These are phyloP conservation scores for Hirudinaria manillensis DNA, from an alignment of 2,888 invertebrate species.

Conservation along the genomic window DNA sequence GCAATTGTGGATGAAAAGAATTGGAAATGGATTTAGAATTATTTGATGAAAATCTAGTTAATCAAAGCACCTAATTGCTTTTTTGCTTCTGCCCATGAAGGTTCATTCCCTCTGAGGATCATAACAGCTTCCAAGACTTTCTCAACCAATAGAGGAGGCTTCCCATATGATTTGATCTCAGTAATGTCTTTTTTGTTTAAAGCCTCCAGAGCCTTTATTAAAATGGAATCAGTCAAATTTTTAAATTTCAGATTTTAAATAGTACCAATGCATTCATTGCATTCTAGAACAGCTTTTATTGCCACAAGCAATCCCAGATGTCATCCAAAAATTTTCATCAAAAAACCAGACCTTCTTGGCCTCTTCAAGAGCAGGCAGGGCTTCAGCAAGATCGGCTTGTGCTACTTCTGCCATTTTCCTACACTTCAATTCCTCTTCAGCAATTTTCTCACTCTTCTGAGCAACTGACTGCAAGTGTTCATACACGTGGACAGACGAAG, in stretches of 20 bases:
- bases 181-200: slow-evolving; percentile 79
- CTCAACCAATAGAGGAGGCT: slow-evolving; percentile 79
- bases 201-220: slow-evolving; percentile 64
- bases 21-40: background rate
- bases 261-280: background rate
- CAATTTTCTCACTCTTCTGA: slow-evolving; percentile 68
- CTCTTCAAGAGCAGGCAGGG: slow-evolving; percentile 79
- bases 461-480: slow-evolving; percentile 57
- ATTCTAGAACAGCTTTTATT: background rate
- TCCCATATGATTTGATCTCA: slow-evolving; percentile 81
- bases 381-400: slow-evolving; percentile 73
- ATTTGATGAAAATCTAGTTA: background rate
- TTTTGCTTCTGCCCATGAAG: slow-evolving; percentile 82
- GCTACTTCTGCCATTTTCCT: slow-evolving; percentile 75
- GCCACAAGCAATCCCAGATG: background rate
- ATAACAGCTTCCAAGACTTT: slow-evolving; percentile 80
- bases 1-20: no score
- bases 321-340: background rate
- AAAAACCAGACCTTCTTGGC: slow-evolving; percentile 61
- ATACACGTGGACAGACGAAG: background rate
- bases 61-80: slow-evolving; percentile 64
- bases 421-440: slow-evolving; percentile 73
- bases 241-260: background rate
- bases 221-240: background rate
- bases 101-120: slow-evolving; percentile 70